Base-by-base conservation (phyloP, 2,113 vertebrate genomes). In the Catharus bicknelli region DNA sequence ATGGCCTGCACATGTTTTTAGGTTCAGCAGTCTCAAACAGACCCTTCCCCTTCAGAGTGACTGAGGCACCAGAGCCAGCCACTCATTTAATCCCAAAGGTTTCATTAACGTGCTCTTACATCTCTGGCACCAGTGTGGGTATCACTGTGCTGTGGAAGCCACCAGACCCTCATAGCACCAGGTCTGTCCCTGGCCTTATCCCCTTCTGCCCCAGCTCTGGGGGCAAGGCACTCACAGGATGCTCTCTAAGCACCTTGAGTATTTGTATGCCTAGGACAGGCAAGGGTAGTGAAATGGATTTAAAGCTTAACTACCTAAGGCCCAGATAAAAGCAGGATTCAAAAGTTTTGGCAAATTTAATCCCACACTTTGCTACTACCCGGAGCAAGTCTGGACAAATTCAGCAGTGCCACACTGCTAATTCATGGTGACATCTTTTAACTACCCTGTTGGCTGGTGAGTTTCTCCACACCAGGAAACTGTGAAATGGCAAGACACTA, bases 301-400 rank as follows among this genome's bases (percentile, higher is more conserved):
- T 79, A 88, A 80, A 10, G 25, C 61, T 54, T 86, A 88, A 73
- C 50, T 59, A 69, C 72, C 19, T 22, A 78, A 84, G 43, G 51
- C 42, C 32, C 42, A 79, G 47, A 55, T 7, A 3, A 87, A 85
- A 90, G 30, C 8, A 30, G 25, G 50, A 62, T 82, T 90, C 55
- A 66, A 89, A 84, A 76, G 62, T 32, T 92, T 83, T 92, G 13
- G 58, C 55, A 87, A 87, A 66, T 54, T 82, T 48, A 73, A 85
- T 69, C 70, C 32, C 12, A n/a, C 6, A 17, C 62, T 84, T 38
- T 69, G 66, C 32, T 79, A 74, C 27, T 58, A 86, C 83, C 11
- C 0, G 0, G 38, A 84, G 40, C 81, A 83, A 63, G 55, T 91
- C 67, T 86, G 88, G 47, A 42, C 57, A 86, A 74, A 38, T 70